phyloP scores from a whole-genome alignment of 2,113 vertebrate species.

The Muscicapa adusta region DNA sequence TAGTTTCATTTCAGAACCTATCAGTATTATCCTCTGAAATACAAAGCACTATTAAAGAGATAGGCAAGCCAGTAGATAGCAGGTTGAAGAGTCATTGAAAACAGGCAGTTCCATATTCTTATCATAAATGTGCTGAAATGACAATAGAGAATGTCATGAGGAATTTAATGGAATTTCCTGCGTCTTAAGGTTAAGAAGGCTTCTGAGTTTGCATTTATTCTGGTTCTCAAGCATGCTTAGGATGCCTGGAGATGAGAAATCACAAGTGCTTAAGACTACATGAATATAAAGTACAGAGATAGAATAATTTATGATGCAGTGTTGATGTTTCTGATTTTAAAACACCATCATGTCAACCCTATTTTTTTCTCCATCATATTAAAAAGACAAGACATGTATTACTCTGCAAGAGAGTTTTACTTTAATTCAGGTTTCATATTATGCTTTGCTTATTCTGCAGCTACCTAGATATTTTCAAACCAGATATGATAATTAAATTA shows the following conservation, averaged over 20 bases:
- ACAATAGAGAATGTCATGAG: neutral
- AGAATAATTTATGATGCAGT: slow-evolving; percentile 45
- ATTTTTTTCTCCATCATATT: neutral
- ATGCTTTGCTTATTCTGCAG: neutral
- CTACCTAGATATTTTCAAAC: neutral
- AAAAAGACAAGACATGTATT: neutral
- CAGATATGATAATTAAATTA: neutral
- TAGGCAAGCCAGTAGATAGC: neutral
- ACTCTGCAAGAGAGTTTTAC: neutral
- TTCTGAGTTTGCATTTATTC: slow-evolving; percentile 30
- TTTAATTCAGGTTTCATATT: neutral
- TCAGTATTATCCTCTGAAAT: slow-evolving; percentile 8
- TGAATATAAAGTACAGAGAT: neutral
- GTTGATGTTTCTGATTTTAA: slow-evolving; percentile 38
- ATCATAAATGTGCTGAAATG: slow-evolving; percentile 41
- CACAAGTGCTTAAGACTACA: slow-evolving; percentile 25
- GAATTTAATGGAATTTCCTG: slow-evolving; percentile 56
- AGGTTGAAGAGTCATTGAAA: neutral
- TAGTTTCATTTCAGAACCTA: slow-evolving; percentile 19
- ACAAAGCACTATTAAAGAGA: neutral
- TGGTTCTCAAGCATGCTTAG: slow-evolving; percentile 20
- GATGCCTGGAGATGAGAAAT: slow-evolving; percentile 10
- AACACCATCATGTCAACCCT: neutral
- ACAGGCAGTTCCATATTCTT: neutral
- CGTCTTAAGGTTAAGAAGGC: slow-evolving; percentile 6